phyloP scores from a whole-genome alignment of 2,888 invertebrate genomes.

The Pollenia amentaria region DNA sequence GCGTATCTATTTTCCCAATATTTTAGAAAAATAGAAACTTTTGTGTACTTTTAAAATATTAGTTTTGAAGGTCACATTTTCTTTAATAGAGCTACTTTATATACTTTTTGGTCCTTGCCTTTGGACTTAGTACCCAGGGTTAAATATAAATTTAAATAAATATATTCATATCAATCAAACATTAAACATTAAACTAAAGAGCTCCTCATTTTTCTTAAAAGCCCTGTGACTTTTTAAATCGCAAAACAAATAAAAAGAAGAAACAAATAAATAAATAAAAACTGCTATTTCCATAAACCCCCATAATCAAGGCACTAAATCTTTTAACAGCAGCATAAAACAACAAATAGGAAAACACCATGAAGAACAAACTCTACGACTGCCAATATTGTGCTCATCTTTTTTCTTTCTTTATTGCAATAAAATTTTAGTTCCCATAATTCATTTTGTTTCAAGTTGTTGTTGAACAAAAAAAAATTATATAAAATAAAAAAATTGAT shows the following conservation, averaged over 20 bases:
- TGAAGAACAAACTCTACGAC: constrained; percentile 10
- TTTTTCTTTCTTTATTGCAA: constrained; percentile 46
- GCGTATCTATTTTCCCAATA: too few relatives aligned
- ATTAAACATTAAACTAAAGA: constrained; percentile 27
- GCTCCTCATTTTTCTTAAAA: background rate
- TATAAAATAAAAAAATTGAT: constrained; percentile 10
- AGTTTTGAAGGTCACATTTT: background rate
- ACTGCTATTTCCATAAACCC: constrained; percentile 28
- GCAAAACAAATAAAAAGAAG: constrained; percentile 1
- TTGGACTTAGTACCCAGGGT: too few relatives aligned
- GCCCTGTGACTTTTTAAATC: background rate
- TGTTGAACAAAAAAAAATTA: constrained; percentile 9
- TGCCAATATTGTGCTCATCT: constrained; percentile 47
- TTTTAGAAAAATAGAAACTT: background rate
- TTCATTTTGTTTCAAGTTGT: constrained; percentile 32
- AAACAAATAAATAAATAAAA: constrained; percentile 8
- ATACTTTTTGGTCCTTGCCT: background rate
- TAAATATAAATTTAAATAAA: constrained; percentile 1
- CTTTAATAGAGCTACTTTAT: too few relatives aligned
- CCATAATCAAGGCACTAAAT: constrained; percentile 39
- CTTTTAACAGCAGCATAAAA: constrained; percentile 50
- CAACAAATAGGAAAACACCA: constrained; percentile 41
- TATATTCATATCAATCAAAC: background rate
- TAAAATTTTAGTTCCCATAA: constrained; percentile 60
- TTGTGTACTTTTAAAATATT: background rate